Conservation (phyloP, 1,140 invertebrate genomes). For the Lethocerus indicus region DNA sequence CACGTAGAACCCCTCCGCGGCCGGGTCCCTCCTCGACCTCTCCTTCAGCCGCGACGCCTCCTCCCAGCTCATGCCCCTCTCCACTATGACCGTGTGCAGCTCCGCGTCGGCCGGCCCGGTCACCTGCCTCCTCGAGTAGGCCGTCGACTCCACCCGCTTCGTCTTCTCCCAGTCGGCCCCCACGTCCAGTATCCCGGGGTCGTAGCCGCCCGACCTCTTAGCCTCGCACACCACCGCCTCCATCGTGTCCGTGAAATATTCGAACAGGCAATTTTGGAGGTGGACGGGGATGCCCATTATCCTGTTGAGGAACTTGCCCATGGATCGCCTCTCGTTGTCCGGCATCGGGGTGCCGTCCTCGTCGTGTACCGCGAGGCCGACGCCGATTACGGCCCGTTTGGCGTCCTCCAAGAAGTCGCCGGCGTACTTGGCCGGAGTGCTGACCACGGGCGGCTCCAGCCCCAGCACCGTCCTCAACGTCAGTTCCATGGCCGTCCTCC, state of each 20-base stretch:
- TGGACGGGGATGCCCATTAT: slow-evolving; percentile 94
- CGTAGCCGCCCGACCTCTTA: slow-evolving; percentile 58
- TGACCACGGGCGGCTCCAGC: slow-evolving; percentile 45
- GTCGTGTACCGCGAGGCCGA: slow-evolving; percentile 76
- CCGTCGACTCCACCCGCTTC: slow-evolving; percentile 50
- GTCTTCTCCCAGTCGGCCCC: slow-evolving; percentile 75
- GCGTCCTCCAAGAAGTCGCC: slow-evolving; percentile 83
- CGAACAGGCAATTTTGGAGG: slow-evolving; percentile 89
- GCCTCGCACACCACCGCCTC: slow-evolving; percentile 70
- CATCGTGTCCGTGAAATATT: slow-evolving; percentile 93
- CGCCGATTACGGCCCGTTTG: slow-evolving; percentile 59
- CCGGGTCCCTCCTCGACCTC: slow-evolving; percentile 43
- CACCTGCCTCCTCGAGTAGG: slow-evolving; percentile 70
- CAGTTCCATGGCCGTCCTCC: slow-evolving; percentile 77
- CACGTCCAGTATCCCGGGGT: slow-evolving; percentile 79
- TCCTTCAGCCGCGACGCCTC: slow-evolving; percentile 65
- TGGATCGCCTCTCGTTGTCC: slow-evolving; percentile 94
- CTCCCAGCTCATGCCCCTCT: slow-evolving; percentile 85
- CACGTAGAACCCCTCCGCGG: slow-evolving; percentile 88
- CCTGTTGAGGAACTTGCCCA: slow-evolving; percentile 97
- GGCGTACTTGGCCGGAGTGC: slow-evolving; percentile 69
- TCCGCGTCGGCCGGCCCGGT: slow-evolving; percentile 81
- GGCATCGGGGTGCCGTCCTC: slow-evolving; percentile 59
- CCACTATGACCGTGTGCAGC: slow-evolving; percentile 77
- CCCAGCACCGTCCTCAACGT: slow-evolving; percentile 79